These are phyloP conservation scores for Pedetes capensis DNA, from an alignment of 2,113 vertebrate species.

Conservation along the genomic window DNA sequence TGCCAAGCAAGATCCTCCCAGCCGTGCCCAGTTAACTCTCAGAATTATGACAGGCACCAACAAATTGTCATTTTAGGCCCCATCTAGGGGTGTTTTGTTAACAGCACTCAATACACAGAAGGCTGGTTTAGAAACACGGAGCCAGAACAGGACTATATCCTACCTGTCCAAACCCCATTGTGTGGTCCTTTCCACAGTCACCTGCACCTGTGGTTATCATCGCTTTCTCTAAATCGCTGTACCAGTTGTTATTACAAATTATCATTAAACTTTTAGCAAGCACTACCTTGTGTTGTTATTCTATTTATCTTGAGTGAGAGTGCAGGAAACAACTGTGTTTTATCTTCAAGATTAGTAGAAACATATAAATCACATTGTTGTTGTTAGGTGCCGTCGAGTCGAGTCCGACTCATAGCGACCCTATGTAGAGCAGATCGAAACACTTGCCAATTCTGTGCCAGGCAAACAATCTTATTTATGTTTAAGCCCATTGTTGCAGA, in stretches of 20 bases:
- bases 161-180: neutral
- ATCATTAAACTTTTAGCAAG: neutral
- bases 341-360: neutral
- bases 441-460: too few species aligned
- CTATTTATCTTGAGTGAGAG: neutral
- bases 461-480: too few species aligned
- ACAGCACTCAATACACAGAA: neutral
- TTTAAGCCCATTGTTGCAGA: too few species aligned
- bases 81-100: neutral
- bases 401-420: too few species aligned
- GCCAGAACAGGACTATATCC: neutral
- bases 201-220: neutral
- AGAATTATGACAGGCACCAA: neutral
- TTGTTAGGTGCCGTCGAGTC: too few species aligned
- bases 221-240: neutral
- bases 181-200: neutral
- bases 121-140: neutral
- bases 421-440: too few species aligned
- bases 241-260: neutral
- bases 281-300: neutral
- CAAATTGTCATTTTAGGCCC: neutral
- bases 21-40: neutral
- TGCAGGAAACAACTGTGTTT: neutral
- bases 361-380: neutral
- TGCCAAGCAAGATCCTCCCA: neutral